phyloP scores from a whole-genome alignment of 2,113 vertebrate species.

The Apeltes quadracus region DNA sequence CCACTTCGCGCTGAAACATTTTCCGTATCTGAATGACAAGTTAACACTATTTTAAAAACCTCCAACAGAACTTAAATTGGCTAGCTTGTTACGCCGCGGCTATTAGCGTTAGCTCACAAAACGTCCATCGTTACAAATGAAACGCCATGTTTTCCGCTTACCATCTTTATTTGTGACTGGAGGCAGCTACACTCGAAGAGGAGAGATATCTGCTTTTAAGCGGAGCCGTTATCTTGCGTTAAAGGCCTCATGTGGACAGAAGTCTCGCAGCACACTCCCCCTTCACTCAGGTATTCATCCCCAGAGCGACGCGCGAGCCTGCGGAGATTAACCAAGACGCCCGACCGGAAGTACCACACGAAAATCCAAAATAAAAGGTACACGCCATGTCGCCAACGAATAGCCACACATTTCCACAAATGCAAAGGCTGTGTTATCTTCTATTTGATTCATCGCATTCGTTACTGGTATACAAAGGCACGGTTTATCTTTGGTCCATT shows the following conservation, averaged over 20 bases:
- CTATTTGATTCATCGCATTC: background rate
- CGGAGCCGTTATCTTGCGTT: background rate
- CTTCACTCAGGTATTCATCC: background rate
- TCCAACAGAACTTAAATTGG: background rate
- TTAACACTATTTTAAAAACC: background rate
- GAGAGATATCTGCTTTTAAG: accelerated
- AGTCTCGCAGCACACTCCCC: background rate
- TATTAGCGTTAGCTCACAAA: background rate
- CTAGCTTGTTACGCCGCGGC: background rate
- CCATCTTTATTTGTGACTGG: slow-evolving; percentile 1
- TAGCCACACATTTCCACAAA: background rate
- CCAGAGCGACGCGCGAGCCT: background rate
- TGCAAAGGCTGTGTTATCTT: background rate
- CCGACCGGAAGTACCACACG: background rate
- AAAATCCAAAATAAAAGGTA: slow-evolving; percentile 31
- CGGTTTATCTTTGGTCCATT: background rate
- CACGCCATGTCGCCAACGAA: background rate
- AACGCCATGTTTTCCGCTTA: background rate
- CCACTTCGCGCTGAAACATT: slow-evolving; percentile 61
- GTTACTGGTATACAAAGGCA: no score
- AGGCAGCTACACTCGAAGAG: background rate
- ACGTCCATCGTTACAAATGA: background rate
- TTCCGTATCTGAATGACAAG: slow-evolving; percentile 43
- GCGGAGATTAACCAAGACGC: background rate
- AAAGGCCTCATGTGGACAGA: background rate